These are phyloP conservation scores for Polypterus bichir DNA, from an alignment of 2,113 vertebrate species.

Conservation along the genomic window DNA sequence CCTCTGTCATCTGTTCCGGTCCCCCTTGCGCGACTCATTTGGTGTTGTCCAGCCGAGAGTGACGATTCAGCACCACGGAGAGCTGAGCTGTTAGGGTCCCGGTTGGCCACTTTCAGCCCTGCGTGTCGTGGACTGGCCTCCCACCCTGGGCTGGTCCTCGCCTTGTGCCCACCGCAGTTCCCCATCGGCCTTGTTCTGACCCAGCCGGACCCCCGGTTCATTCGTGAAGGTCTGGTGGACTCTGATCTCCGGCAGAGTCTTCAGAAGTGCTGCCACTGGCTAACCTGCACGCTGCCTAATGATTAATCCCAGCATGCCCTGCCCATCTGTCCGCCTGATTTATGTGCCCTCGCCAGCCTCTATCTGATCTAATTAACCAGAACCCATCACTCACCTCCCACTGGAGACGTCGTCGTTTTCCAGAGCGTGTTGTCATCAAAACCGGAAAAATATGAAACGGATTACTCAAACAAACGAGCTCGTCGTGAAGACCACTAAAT, in stretches of 20 bases:
- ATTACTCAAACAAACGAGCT: conserved; percentile 1
- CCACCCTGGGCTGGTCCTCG: too few relatives aligned
- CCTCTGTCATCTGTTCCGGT: too few relatives aligned
- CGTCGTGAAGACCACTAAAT: neutral
- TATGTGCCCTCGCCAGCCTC: conserved; percentile 23
- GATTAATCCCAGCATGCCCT: conserved; percentile 21
- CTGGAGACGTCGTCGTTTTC: conserved; percentile 17
- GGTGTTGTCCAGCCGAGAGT: too few relatives aligned
- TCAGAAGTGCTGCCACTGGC: conserved; percentile 5
- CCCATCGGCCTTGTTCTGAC: too few relatives aligned
- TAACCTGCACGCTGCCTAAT: conserved; percentile 15
- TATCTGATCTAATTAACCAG: conserved; percentile 31
- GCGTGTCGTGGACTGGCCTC: too few relatives aligned
- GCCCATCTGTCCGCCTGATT: conserved; percentile 27
- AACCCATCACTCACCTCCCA: conserved; percentile 20
- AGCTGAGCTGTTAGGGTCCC: too few relatives aligned
- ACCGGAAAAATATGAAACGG: conserved; percentile 14
- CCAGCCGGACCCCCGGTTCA: too few relatives aligned
- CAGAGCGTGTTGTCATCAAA: conserved; percentile 16
- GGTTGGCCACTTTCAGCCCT: too few relatives aligned
- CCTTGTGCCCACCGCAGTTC: too few relatives aligned
- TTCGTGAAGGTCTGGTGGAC: neutral
- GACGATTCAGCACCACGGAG: too few relatives aligned
- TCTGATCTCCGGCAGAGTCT: neutral
- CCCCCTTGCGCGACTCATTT: too few relatives aligned